Evolutionary conservation across 2,113 vertebrate species (phyloP).

Genomic region (Ptilonorhynchus violaceus): DNA sequence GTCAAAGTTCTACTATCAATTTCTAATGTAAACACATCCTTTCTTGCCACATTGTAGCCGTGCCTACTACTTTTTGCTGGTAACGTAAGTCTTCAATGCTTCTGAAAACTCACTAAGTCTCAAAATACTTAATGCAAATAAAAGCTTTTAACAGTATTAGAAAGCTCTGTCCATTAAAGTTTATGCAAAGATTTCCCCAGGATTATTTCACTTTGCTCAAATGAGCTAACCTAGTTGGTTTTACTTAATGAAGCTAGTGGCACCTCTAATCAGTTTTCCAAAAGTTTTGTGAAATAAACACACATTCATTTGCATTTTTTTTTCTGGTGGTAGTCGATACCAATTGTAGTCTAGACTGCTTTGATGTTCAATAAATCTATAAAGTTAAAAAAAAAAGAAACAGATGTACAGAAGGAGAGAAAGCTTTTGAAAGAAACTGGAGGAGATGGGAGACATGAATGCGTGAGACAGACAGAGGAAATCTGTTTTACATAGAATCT

Average conservation of each 20-base stretch:
- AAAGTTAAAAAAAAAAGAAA: not conserved
- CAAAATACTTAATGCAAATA: not conserved
- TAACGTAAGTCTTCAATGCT: not conserved
- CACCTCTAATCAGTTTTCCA: not conserved
- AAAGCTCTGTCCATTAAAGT: not conserved
- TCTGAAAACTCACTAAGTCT: not conserved
- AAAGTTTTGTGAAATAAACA: not conserved
- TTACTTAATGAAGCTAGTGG: not conserved
- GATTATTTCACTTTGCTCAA: not conserved
- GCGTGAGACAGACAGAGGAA: constrained; percentile 23
- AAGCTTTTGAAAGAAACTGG: not conserved
- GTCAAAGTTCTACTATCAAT: not conserved
- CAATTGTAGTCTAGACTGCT: not conserved
- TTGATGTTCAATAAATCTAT: not conserved
- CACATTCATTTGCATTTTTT: not conserved
- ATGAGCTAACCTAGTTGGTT: not conserved
- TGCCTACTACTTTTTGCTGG: not conserved
- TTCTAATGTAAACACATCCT: not conserved
- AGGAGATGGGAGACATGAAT: not conserved
- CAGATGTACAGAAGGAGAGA: not conserved
- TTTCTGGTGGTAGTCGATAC: not conserved
- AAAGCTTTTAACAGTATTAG: not conserved
- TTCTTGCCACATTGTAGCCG: not conserved
- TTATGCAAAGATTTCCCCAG: not conserved
- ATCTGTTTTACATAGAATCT: not conserved